Evolutionary conservation across 2,797 vertebrate species (phyloP).

Genomic region (Arnoldichthys spilopterus): DNA sequence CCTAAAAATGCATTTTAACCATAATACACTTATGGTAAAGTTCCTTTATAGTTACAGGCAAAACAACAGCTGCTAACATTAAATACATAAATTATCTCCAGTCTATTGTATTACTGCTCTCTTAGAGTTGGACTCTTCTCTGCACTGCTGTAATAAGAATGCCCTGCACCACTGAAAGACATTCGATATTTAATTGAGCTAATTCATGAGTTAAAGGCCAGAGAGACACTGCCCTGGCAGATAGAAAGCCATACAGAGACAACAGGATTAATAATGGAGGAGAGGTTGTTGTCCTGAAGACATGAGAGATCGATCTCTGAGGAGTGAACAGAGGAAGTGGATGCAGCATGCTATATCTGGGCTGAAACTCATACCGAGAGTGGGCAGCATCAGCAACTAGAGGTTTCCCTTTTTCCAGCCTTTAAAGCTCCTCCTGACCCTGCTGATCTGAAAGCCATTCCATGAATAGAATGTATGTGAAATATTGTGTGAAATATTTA

Average conservation of each 20-base stretch:
- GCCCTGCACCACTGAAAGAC: conserved; percentile 18
- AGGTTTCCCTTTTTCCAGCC: conserved; percentile 11
- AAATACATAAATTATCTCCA: no score
- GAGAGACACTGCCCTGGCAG: conserved; percentile 27
- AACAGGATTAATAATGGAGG: conserved; percentile 67
- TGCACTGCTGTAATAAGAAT: not conserved
- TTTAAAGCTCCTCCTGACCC: not conserved
- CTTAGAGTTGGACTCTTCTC: not conserved
- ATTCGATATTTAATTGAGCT: conserved; percentile 48
- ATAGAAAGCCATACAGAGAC: conserved; percentile 31
- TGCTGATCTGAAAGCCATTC: not conserved
- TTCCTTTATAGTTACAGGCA: not conserved
- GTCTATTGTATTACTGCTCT: not conserved
- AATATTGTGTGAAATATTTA: not conserved
- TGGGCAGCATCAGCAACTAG: conserved; percentile 46
- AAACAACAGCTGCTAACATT: not conserved
- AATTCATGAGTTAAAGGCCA: conserved; percentile 43
- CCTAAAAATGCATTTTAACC: not conserved
- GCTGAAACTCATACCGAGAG: conserved; percentile 32
- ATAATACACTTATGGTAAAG: no score
- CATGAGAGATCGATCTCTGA: conserved; percentile 64
- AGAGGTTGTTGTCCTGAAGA: conserved; percentile 16
- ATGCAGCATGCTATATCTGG: conserved; percentile 60
- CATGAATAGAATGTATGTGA: not conserved
- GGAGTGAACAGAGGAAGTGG: conserved; percentile 12